Percentiles rank a stretch among this genome's conserved stretches.
These are phyloP conservation scores for Manacus vitellinus DNA, from an alignment of 2,113 vertebrate genomes.

Conservation along the genomic window DNA sequence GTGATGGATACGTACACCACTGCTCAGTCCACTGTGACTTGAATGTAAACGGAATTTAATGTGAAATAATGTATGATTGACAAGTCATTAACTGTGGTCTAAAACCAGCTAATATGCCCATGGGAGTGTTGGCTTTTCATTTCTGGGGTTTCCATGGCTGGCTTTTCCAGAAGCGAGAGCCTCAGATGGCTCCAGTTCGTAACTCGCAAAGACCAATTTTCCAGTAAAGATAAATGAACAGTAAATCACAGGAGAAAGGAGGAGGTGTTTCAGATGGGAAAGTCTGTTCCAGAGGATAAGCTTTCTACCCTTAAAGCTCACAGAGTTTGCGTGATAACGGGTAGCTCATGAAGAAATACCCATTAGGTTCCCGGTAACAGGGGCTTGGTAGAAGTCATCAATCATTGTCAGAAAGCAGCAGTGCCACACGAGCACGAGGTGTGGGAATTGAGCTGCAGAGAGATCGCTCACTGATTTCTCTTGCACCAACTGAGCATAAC, in stretches of 20 bases:
- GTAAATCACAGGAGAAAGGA: slow-evolving; percentile 11
- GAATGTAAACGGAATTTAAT: neutral
- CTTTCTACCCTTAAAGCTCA: neutral
- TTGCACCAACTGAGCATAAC: neutral
- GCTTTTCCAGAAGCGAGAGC: neutral
- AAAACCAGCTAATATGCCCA: neutral
- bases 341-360: neutral
- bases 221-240: neutral
- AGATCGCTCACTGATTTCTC: neutral
- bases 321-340: neutral
- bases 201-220: neutral
- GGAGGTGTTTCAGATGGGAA: neutral
- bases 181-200: neutral
- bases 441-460: neutral
- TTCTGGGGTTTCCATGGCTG: neutral
- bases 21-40: neutral
- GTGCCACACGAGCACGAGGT: neutral
- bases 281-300: slow-evolving; percentile 16
- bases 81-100: neutral
- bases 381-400: neutral
- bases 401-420: neutral
- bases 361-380: neutral
- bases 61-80: neutral
- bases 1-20: neutral
- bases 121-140: neutral